Conservation (phyloP, 2,113 vertebrate genomes). For the Cricetomys ansorgei region DNA sequence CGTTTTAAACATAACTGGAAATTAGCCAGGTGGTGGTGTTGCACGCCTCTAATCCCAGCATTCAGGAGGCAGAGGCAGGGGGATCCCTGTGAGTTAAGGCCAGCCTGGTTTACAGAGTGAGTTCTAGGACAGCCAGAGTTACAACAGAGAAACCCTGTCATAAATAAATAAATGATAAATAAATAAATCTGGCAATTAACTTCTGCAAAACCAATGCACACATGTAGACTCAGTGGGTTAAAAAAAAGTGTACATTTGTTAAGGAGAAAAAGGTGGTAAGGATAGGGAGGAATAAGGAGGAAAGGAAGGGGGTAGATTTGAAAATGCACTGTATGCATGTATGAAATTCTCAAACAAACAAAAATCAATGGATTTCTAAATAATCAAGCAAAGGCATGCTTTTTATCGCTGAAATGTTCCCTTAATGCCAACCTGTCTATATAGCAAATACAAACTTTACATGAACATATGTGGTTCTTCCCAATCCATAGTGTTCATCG, state of each 20-base stretch:
- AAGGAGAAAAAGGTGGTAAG: neutral
- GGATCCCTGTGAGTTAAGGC: too few species aligned
- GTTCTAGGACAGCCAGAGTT: too few species aligned
- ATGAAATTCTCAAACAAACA: neutral
- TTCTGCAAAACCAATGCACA: too few species aligned
- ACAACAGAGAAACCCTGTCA: too few species aligned
- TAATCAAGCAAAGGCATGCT: neutral
- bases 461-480: neutral
- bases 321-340: neutral
- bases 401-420: neutral
- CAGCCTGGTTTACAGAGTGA: too few species aligned
- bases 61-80: too few species aligned
- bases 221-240: neutral
- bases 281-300: neutral
- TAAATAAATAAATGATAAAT: too few species aligned
- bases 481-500: neutral
- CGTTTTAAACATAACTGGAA: too few species aligned
- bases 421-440: neutral
- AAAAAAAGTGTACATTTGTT: neutral
- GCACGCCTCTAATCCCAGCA: too few species aligned
- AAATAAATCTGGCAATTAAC: too few species aligned
- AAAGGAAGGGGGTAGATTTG: neutral
- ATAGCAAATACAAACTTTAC: neutral
- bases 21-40: too few species aligned
- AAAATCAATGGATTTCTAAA: slow-evolving; percentile 13